Percentiles rank a stretch among this genome's conserved stretches.
Conservation (phyloP, 2,888 invertebrate genomes). For the Aethes cnicana region DNA sequence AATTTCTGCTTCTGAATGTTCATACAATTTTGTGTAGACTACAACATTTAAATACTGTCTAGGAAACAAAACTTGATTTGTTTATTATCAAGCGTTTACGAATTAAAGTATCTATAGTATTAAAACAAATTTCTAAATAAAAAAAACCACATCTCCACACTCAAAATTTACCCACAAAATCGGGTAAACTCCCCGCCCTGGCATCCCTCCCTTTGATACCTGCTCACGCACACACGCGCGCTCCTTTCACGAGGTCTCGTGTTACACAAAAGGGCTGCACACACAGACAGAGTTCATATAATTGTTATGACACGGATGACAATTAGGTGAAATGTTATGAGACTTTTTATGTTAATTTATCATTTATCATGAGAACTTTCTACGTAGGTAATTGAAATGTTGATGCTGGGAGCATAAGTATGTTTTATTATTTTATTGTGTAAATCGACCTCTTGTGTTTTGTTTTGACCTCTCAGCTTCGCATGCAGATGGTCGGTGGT, state of each 20-base stretch:
- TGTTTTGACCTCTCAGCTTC: no score
- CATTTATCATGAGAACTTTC: no score
- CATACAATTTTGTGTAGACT: no score
- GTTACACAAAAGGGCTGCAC: constrained; percentile 48
- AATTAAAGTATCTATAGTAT: not conserved
- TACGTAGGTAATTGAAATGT: no score
- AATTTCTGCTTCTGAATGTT: no score
- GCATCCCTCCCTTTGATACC: constrained; percentile 45
- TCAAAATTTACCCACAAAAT: constrained; percentile 33
- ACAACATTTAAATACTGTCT: no score
- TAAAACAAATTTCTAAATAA: not conserved
- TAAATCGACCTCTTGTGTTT: no score
- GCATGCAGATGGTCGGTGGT: no score
- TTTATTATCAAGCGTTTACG: not conserved
- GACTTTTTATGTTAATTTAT: constrained; percentile 21
- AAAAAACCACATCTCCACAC: not conserved
- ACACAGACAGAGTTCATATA: constrained; percentile 20
- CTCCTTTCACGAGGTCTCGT: constrained; percentile 50
- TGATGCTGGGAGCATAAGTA: no score
- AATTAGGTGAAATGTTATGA: constrained; percentile 30
- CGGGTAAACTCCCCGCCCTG: constrained; percentile 34
- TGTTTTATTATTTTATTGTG: no score
- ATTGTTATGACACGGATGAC: constrained; percentile 32
- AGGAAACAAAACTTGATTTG: no score
- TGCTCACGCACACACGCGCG: constrained; percentile 55